Conservation (phyloP, 2,113 vertebrate species). For the Seriola aureovittata region DNA sequence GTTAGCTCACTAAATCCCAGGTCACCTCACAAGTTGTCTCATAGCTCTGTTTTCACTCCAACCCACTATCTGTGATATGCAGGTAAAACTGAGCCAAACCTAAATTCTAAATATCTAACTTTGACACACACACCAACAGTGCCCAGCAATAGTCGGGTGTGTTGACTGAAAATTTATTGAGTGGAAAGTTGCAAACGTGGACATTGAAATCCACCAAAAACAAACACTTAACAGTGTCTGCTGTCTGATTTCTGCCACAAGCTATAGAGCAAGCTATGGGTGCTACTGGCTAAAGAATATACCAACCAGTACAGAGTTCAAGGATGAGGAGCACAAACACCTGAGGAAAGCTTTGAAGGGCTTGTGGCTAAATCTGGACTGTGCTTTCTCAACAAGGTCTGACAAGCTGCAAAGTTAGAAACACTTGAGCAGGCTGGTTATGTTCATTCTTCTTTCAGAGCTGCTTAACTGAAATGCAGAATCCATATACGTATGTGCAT, state of each 20-base stretch:
- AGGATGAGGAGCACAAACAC: no score
- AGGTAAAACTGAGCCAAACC: not conserved
- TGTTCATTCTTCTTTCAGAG: no score
- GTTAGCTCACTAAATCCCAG: not conserved
- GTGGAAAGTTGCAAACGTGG: not conserved
- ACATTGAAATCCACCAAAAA: not conserved
- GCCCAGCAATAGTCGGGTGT: not conserved
- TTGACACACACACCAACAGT: not conserved
- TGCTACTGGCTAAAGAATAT: no score
- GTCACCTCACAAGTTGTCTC: slow-evolving; percentile 1
- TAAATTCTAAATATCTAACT: not conserved
- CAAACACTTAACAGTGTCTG: no score
- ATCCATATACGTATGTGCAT: no score
- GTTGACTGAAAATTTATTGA: no score
- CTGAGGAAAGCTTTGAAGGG: not conserved
- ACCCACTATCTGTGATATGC: not conserved
- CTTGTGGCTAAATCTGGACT: not conserved
- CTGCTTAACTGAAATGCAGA: no score
- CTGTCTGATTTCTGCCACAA: no score
- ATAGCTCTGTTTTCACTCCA: not conserved
- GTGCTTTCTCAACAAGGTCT: not conserved
- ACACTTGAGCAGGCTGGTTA: not conserved
- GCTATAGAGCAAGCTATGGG: no score
- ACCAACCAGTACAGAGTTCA: no score
- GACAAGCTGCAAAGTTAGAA: not conserved